Percentiles rank a stretch among this genome's conserved stretches.
Evolutionary conservation across 2,888 invertebrate species (phyloP).

Genomic region (Diplolepis rosae): DNA sequence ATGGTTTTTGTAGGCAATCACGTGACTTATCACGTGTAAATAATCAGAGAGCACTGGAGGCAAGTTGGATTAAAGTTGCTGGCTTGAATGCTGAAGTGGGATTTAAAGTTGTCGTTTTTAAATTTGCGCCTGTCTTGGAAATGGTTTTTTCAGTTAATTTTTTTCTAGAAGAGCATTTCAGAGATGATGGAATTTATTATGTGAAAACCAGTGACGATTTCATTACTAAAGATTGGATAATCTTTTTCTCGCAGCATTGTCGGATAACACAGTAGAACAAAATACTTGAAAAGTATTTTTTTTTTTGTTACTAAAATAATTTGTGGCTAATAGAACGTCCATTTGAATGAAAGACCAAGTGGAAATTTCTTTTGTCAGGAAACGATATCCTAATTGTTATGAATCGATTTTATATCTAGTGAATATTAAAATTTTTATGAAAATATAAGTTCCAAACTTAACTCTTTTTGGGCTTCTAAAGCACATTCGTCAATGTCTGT

Average conservation of each 20-base stretch:
- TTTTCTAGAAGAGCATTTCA: not conserved
- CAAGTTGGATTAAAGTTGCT: not conserved
- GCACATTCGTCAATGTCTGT: not conserved
- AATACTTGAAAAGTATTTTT: conserved; percentile 15
- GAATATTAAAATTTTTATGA: not conserved
- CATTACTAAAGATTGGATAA: not conserved
- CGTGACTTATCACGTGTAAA: not conserved
- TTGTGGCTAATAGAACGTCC: no score
- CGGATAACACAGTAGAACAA: not conserved
- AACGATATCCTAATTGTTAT: conserved; percentile 9
- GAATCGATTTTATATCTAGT: not conserved
- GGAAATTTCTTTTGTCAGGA: not conserved
- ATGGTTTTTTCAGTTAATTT: not conserved
- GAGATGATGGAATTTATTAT: not conserved
- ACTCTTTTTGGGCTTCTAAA: not conserved
- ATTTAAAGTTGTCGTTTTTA: not conserved
- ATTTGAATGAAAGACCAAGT: no score
- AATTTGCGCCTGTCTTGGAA: not conserved
- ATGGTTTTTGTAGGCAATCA: not conserved
- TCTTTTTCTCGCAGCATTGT: not conserved
- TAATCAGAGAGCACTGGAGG: not conserved
- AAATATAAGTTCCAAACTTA: no score
- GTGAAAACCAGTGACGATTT: not conserved
- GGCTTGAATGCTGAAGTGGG: no score
- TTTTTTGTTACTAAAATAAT: no score